Evolutionary conservation across 2,113 vertebrate genomes (phyloP).

Genomic region (Otis tarda): DNA sequence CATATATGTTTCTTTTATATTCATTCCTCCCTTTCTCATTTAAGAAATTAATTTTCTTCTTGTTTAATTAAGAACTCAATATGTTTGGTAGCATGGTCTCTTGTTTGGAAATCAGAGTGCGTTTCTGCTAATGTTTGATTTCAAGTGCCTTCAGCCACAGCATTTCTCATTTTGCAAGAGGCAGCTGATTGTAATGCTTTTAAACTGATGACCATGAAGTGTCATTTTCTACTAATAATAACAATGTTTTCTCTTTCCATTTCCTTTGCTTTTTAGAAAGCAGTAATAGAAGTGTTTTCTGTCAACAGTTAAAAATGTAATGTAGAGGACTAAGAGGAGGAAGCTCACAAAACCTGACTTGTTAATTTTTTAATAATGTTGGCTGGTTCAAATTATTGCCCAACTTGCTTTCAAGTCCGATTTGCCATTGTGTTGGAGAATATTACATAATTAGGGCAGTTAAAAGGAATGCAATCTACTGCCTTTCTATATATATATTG

Average conservation of each 20-base stretch:
- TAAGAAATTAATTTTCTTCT: conserved; percentile 16
- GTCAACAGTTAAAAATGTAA: conserved; percentile 38
- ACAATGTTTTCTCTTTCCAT: conserved; percentile 31
- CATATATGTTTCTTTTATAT: not conserved
- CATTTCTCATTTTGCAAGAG: conserved; percentile 42
- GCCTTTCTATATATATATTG: not conserved
- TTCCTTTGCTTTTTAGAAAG: conserved; percentile 30
- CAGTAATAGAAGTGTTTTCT: conserved; percentile 1
- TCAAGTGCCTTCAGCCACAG: conserved; percentile 49
- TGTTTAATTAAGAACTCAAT: not conserved
- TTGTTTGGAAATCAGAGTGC: conserved; percentile 47
- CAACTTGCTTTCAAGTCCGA: not conserved
- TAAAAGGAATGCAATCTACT: not conserved
- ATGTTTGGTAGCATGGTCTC: conserved; percentile 36
- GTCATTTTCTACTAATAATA: conserved; percentile 57
- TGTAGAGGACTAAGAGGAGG: not conserved
- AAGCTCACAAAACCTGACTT: conserved; percentile 1
- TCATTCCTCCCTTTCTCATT: not conserved
- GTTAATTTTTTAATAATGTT: not conserved
- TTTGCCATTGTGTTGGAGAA: not conserved
- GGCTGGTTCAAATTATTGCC: not conserved
- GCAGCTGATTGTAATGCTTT: conserved; percentile 68
- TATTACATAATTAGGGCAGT: not conserved
- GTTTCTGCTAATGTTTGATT: conserved; percentile 55
- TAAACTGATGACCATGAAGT: conserved; percentile 62